phyloP scores from a whole-genome alignment of 1,140 invertebrate genomes.

The Lithobius niger region DNA sequence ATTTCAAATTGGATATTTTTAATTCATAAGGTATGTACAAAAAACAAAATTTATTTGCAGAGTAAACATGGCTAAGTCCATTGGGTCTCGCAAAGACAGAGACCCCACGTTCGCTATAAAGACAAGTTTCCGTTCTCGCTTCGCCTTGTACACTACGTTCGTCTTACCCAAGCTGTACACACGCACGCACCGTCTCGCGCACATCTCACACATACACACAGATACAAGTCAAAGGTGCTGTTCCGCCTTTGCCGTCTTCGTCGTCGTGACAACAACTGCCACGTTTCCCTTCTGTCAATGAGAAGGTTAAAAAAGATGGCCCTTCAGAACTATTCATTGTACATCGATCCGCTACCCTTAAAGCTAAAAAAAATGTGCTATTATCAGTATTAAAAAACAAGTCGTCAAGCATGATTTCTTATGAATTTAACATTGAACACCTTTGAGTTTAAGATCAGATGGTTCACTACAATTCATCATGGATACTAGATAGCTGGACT shows the following conservation, averaged over 20 bases:
- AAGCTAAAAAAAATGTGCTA: slow-evolving; percentile 2
- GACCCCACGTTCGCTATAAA: no score
- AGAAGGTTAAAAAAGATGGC: neutral
- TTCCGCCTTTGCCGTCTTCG: neutral
- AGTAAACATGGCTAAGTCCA: no score
- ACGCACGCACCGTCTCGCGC: no score
- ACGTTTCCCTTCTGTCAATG: neutral
- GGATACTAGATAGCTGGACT: neutral
- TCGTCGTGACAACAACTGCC: neutral
- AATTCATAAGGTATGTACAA: no score
- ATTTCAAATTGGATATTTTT: no score
- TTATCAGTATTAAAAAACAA: neutral
- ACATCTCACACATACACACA: neutral
- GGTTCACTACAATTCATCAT: neutral
- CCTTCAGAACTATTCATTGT: neutral
- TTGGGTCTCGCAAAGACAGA: no score
- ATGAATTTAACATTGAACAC: neutral
- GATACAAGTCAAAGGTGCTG: neutral
- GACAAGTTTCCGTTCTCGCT: no score
- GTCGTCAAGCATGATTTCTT: neutral
- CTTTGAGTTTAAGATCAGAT: neutral
- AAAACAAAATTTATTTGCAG: no score
- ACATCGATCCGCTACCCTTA: neutral
- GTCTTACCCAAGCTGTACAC: no score
- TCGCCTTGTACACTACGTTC: no score